Conservation (phyloP, 2,113 vertebrate species). For the Vulpes ferrilata region DNA sequence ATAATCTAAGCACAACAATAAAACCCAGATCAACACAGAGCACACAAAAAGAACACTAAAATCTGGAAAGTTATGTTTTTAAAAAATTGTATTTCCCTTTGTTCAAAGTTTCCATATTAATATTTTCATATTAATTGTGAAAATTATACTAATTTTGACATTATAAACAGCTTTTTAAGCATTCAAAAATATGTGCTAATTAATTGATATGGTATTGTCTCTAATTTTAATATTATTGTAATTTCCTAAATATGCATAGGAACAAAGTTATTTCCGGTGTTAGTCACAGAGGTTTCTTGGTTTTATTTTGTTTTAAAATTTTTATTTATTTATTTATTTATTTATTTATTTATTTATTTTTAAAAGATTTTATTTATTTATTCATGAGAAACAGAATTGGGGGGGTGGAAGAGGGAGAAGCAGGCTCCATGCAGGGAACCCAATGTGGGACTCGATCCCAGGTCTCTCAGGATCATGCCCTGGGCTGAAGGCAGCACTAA, state of each 20-base stretch:
- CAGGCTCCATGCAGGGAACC: too few species aligned
- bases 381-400: too few species aligned
- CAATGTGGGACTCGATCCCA: too few species aligned
- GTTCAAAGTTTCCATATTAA: not conserved
- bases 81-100: not conserved
- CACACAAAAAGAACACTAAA: not conserved
- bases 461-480: too few species aligned
- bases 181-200: constrained; percentile 31
- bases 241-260: not conserved
- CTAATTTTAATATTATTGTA: not conserved
- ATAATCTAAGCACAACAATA: constrained; percentile 11
- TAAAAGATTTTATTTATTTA: too few species aligned
- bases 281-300: not conserved
- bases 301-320: not conserved
- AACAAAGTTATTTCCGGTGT: not conserved
- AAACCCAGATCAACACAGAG: not conserved
- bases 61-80: not conserved
- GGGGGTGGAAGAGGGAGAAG: too few species aligned
- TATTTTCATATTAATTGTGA: not conserved
- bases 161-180: not conserved
- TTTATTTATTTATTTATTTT: too few species aligned
- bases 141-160: constrained; percentile 13
- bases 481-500: too few species aligned
- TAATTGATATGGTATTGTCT: not conserved
- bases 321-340: too few species aligned